Conservation (phyloP, 2,888 invertebrate genomes). For the Pandemis cinnamomeana region DNA sequence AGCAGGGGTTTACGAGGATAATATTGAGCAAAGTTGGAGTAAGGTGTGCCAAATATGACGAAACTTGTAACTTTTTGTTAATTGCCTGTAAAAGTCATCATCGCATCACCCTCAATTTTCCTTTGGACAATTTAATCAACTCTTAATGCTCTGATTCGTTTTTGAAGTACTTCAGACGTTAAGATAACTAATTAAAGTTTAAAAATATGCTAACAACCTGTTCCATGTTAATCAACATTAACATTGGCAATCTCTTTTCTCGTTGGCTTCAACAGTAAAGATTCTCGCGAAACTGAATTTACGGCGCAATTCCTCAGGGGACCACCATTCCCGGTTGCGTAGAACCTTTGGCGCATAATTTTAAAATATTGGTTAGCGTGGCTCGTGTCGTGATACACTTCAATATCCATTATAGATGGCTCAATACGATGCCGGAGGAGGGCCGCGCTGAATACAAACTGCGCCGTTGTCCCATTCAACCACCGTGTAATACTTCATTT, state of each 20-base stretch:
- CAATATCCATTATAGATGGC: conserved; percentile 66
- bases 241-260: conserved; percentile 11
- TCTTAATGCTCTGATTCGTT: too few relatives aligned
- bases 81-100: too few relatives aligned
- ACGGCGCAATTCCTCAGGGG: conserved; percentile 27
- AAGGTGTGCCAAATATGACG: not conserved
- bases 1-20: conserved; percentile 58
- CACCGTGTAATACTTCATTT: conserved; percentile 65
- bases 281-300: conserved; percentile 22
- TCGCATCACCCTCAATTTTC: too few relatives aligned
- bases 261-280: conserved; percentile 7
- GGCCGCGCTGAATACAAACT: conserved; percentile 72
- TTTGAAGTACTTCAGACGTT: not conserved
- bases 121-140: too few relatives aligned
- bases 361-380: conserved; percentile 43
- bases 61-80: too few relatives aligned
- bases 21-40: conserved; percentile 44
- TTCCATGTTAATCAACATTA: not conserved
- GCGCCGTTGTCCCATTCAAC: conserved; percentile 60
- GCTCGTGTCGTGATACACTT: conserved; percentile 42
- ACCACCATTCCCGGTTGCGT: conserved; percentile 9
- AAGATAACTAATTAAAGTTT: not conserved
- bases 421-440: conserved; percentile 65
- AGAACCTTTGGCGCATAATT: conserved; percentile 35
- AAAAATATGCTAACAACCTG: not conserved